A percentile compares a stretch with the other conserved stretches of the same genome.
Conservation (phyloP, 2,888 invertebrate species). For the Oegoconia quadripuncta region DNA sequence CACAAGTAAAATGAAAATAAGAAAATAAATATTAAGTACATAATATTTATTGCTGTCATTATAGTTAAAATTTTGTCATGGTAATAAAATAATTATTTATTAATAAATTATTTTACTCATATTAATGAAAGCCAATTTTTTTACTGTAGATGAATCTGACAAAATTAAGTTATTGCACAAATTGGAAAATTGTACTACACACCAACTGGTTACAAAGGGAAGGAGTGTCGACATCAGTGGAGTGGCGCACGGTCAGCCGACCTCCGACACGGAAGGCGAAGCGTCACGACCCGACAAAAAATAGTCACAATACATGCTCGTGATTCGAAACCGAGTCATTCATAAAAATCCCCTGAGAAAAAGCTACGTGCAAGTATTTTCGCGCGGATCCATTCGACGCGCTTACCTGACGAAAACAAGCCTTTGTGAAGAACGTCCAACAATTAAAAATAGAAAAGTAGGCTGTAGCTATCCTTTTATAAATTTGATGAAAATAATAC, state of each 20-base stretch:
- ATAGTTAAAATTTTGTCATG: too few species aligned
- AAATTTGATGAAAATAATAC: background rate
- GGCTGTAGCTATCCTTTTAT: background rate
- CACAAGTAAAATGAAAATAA: too few species aligned
- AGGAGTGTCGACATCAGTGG: constrained; percentile 30
- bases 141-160: too few species aligned
- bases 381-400: constrained; percentile 28
- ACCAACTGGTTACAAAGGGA: background rate
- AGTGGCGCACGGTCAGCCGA: constrained; percentile 37
- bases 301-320: constrained; percentile 52
- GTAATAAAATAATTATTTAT: too few species aligned
- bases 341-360: constrained; percentile 56
- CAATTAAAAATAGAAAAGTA: constrained; percentile 4
- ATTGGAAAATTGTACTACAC: too few species aligned
- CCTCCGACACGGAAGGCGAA: constrained; percentile 67
- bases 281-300: constrained; percentile 54
- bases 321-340: constrained; percentile 54
- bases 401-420: constrained; percentile 6
- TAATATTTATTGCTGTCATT: too few species aligned
- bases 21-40: too few species aligned
- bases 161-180: too few species aligned
- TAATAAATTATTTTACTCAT: too few species aligned
- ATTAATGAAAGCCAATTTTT: too few species aligned
- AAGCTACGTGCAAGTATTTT: constrained; percentile 63
- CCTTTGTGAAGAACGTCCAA: constrained; percentile 1